Base-by-base conservation (phyloP, 2,113 vertebrate genomes). In the Rhodinocichla rosea region DNA sequence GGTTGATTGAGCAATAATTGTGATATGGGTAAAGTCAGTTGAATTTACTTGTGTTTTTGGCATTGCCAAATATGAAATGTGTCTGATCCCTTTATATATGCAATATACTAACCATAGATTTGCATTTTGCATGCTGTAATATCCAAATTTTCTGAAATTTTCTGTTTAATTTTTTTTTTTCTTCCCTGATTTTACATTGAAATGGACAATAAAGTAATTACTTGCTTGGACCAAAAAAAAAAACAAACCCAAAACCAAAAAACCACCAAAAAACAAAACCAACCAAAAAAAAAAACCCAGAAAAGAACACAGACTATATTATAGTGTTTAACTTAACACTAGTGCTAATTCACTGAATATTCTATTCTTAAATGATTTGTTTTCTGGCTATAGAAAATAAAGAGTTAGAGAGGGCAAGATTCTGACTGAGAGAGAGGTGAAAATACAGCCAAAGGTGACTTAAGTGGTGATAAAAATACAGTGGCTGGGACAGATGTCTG, bases 401-500 rank as follows among this genome's bases (percentile, higher is more conserved):
- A 26, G 18, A 78, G 33, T 23, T 60, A 89, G 52, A 81, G 47
- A 89, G 30, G 8, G 14, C 11, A 75, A 92, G 39, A 70, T 75
- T 93, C 59, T 91, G 39, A 70, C 47, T 52, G 24, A 84, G 33
- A 63, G 42, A 90, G 63, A 92, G 35, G 6, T 2, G 6, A 90
- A 84, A 94, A 79, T 19, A 55, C 7, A 83, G 68, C 26, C 52
- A 83, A 78, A 80, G 33, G 89, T 75, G 8, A 87, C 80, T 95
- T 87, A 92, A 74, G 44, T 83, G 63, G 23, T 92, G 45, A 93
- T 89, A 93, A 94, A 95, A 97, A 94, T 94, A 77, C 73, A 94
- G 79, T 44, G 55, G 7, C 59, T 90, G 28, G 55, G 63, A 86
- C 56, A 88, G 50, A 92, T 45, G 14, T 71, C 70, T 96, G 88